Evolutionary conservation across 2,797 vertebrate species (phyloP).

Genomic region (Oryzias sinensis): DNA sequence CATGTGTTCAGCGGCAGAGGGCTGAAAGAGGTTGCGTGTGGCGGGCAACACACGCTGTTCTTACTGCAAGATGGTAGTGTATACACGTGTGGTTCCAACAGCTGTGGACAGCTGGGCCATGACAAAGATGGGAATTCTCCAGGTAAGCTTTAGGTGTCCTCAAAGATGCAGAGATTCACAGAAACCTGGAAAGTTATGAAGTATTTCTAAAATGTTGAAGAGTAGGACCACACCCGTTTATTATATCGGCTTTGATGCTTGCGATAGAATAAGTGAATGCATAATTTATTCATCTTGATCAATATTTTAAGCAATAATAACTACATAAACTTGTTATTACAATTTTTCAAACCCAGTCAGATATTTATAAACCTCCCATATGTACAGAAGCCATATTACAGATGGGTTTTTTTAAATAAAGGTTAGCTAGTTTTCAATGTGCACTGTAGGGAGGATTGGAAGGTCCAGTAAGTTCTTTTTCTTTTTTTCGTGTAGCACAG

Average conservation of each 20-base stretch:
- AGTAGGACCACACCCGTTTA: too few relatives aligned
- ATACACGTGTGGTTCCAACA: constrained; percentile 91
- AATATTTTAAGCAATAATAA: too few relatives aligned
- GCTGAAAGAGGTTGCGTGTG: constrained; percentile 88
- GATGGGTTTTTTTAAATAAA: neutral
- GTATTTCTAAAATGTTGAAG: too few relatives aligned
- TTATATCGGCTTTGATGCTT: too few relatives aligned
- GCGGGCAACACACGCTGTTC: constrained; percentile 89
- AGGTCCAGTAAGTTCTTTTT: neutral
- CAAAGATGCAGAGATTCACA: neutral
- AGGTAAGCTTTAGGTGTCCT: constrained; percentile 67
- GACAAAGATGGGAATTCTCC: constrained; percentile 82
- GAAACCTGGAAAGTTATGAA: too few relatives aligned
- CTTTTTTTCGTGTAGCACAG: neutral
- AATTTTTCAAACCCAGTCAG: too few relatives aligned
- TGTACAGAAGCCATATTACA: too few relatives aligned
- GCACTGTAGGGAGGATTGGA: constrained; percentile 4
- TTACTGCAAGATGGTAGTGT: constrained; percentile 90
- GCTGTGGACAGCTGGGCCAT: constrained; percentile 91
- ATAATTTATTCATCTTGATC: too few relatives aligned
- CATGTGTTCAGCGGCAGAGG: constrained; percentile 80
- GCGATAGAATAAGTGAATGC: too few relatives aligned
- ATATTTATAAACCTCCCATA: too few relatives aligned
- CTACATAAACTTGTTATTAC: too few relatives aligned
- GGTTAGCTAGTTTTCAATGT: neutral